Percentiles rank a stretch among this genome's conserved stretches.
Conservation (phyloP, 1,140 invertebrate species). For the Hylaeus anthracinus region DNA sequence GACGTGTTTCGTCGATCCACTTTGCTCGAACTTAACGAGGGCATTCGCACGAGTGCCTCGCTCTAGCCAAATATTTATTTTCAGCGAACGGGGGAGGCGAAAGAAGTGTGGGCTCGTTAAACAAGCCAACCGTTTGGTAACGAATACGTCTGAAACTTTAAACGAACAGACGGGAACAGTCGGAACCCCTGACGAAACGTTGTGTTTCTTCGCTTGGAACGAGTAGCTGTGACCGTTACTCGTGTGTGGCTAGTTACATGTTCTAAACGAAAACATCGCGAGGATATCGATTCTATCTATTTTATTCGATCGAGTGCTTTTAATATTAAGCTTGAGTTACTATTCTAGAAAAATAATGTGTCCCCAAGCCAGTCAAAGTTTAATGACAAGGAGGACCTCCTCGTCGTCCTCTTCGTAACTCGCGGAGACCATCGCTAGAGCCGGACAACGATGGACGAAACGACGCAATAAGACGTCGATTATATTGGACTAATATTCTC, state of each 20-base stretch:
- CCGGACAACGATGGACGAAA: not conserved
- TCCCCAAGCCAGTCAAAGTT: too few relatives aligned
- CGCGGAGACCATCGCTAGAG: not conserved
- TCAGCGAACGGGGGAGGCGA: not conserved
- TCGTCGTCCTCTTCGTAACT: too few relatives aligned
- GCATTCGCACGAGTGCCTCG: not conserved
- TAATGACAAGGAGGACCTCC: too few relatives aligned
- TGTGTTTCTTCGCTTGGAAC: not conserved
- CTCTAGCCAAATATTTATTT: conserved; percentile 30
- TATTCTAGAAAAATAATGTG: too few relatives aligned
- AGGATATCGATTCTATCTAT: too few relatives aligned
- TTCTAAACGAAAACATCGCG: too few relatives aligned
- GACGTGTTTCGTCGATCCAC: conserved; percentile 6
- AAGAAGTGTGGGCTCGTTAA: conserved; percentile 28
- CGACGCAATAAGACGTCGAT: conserved; percentile 53
- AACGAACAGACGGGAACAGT: not conserved
- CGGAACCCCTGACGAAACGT: not conserved
- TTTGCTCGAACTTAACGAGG: conserved; percentile 11
- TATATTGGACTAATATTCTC: conserved; percentile 62
- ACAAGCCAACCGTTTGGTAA: conserved; percentile 10
- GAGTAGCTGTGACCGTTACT: too few relatives aligned
- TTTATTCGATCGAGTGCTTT: too few relatives aligned
- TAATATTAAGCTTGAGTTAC: too few relatives aligned
- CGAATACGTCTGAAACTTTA: conserved; percentile 6
- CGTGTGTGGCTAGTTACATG: too few relatives aligned